These are phyloP conservation scores for Epicampocera succincta DNA, from an alignment of 2,888 invertebrate genomes.

Conservation along the genomic window DNA sequence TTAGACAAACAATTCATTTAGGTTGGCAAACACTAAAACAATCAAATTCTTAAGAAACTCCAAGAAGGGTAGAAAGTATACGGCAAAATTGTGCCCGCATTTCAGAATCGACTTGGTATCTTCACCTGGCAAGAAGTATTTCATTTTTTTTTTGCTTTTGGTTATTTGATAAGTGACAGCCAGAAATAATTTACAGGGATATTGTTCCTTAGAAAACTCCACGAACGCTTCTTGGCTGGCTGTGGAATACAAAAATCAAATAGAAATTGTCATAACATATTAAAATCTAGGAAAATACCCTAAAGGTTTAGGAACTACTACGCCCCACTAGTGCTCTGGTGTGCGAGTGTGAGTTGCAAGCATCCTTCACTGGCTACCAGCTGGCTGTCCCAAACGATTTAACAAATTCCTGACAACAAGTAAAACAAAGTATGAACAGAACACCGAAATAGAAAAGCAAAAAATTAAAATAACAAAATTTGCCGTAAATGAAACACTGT, in stretches of 20 bases:
- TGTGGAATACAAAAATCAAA: constrained; percentile 43
- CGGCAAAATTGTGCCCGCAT: too few relatives aligned
- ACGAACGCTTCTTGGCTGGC: constrained; percentile 1
- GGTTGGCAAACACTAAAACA: constrained; percentile 63
- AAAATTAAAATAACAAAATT: constrained; percentile 30
- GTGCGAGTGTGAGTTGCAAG: background rate
- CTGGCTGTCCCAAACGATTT: constrained; percentile 5
- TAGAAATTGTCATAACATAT: constrained; percentile 56
- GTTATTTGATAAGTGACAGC: too few relatives aligned
- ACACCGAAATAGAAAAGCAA: background rate
- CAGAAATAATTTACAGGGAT: background rate
- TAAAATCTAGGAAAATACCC: constrained; percentile 39
- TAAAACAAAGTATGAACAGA: background rate
- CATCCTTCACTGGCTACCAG: background rate
- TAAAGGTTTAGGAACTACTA: background rate
- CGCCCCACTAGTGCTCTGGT: background rate
- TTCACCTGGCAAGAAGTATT: too few relatives aligned
- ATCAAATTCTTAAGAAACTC: constrained; percentile 49
- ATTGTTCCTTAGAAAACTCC: background rate
- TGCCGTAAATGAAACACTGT: constrained; percentile 40
- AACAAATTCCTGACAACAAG: background rate
- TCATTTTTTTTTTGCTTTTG: too few relatives aligned
- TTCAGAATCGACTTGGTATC: background rate
- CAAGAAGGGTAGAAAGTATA: background rate
- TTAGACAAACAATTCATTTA: constrained; percentile 68